Evolutionary conservation across 2,797 vertebrate genomes (phyloP).

Genomic region (Leuciscus waleckii): DNA sequence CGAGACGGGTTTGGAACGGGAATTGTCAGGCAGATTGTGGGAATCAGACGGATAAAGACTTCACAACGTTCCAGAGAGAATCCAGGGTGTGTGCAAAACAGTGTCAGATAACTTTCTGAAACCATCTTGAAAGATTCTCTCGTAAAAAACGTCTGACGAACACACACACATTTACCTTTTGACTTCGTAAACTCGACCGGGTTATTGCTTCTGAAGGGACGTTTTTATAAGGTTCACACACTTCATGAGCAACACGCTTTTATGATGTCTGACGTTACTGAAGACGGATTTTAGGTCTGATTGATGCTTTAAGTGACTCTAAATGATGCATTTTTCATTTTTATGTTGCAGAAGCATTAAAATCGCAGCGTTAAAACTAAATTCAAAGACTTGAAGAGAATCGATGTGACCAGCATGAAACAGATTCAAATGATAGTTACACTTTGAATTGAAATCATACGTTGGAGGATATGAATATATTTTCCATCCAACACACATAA

Average conservation of each 20-base stretch:
- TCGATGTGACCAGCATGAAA: background rate
- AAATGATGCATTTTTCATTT: background rate
- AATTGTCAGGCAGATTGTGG: constrained; percentile 1
- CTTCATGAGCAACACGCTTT: background rate
- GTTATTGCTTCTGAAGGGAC: background rate
- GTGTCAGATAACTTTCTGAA: constrained; percentile 33
- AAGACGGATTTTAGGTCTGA: background rate
- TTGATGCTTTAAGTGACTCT: background rate
- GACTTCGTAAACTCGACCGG: background rate
- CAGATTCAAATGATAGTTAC: too few relatives aligned
- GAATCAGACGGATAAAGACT: background rate
- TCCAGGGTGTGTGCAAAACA: constrained; percentile 20
- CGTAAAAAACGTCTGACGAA: constrained; percentile 3
- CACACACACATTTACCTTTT: background rate
- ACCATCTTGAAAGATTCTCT: background rate
- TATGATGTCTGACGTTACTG: background rate
- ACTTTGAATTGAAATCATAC: background rate
- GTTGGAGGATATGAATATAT: background rate
- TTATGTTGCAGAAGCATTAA: background rate
- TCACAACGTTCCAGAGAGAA: constrained; percentile 20
- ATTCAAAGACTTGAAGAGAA: background rate
- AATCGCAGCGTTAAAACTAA: background rate
- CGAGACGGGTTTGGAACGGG: background rate
- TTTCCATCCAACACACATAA: too few relatives aligned
- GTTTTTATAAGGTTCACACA: background rate